Evolutionary conservation across 2,113 vertebrate species (phyloP).

Genomic region (Kryptolebias marmoratus): DNA sequence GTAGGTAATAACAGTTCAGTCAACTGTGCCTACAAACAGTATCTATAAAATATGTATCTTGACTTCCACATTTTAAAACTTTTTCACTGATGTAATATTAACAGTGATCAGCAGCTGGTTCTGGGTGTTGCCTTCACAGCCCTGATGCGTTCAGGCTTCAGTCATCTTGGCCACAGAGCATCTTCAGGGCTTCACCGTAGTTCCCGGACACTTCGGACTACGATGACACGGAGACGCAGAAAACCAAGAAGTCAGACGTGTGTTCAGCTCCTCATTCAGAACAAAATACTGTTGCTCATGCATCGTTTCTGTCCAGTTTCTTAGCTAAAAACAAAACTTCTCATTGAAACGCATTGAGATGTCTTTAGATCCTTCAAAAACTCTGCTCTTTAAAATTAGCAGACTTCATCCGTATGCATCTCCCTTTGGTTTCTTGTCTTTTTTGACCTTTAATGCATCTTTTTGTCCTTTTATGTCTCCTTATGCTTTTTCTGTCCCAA

Average conservation of each 20-base stretch:
- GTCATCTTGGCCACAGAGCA: constrained; percentile 70
- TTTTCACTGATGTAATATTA: neutral
- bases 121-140: neutral
- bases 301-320: neutral
- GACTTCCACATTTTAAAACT: constrained; percentile 8
- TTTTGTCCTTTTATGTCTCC: too few relatives aligned
- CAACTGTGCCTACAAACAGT: neutral
- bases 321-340: too few relatives aligned
- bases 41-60: neutral
- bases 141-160: constrained; percentile 34
- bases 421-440: too few relatives aligned
- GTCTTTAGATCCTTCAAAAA: too few relatives aligned
- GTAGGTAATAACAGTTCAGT: neutral
- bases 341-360: too few relatives aligned
- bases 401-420: too few relatives aligned
- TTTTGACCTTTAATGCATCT: too few relatives aligned
- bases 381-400: too few relatives aligned
- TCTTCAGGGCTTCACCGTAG: constrained; percentile 66
- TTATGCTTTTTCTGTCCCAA: too few relatives aligned
- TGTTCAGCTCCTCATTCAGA: neutral
- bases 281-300: neutral
- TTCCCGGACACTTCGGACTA: constrained; percentile 71
- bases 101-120: neutral
- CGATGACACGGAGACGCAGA: neutral
- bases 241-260: neutral